A percentile compares a stretch with the other conserved stretches of the same genome.
These are phyloP conservation scores for Nezara viridula DNA, from an alignment of 2,888 invertebrate genomes.

Conservation along the genomic window DNA sequence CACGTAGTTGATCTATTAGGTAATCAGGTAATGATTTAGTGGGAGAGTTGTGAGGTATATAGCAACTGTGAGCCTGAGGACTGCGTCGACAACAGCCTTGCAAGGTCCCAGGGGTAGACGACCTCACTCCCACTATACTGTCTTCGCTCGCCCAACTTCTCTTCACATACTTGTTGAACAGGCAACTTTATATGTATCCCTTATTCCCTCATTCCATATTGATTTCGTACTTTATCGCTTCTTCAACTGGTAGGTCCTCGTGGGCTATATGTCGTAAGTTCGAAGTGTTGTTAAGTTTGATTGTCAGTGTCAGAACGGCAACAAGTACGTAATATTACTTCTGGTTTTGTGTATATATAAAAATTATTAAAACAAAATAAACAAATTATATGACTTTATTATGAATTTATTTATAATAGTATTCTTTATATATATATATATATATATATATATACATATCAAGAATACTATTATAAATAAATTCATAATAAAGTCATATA, in stretches of 20 bases:
- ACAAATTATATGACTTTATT: no score
- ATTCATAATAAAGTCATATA: no score
- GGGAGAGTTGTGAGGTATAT: neutral
- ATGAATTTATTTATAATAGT: no score
- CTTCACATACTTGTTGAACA: neutral
- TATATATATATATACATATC: no score
- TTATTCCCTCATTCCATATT: neutral
- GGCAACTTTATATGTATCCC: neutral
- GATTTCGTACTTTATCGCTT: neutral
- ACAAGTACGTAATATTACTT: no score
- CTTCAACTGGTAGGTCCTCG: neutral
- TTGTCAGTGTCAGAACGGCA: no score
- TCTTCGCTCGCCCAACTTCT: constrained; percentile 9
- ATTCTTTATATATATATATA: no score
- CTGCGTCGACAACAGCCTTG: constrained; percentile 5
- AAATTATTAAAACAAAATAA: no score
- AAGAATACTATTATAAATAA: no score
- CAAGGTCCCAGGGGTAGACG: neutral
- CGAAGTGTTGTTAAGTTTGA: no score
- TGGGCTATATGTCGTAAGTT: neutral
- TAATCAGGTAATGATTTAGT: neutral
- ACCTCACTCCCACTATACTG: constrained; percentile 38
- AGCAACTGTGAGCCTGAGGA: neutral
- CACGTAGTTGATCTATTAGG: neutral
- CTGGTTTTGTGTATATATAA: no score